These are phyloP conservation scores for Eurosta solidaginis DNA, from an alignment of 1,140 invertebrate genomes.

Conservation along the genomic window DNA sequence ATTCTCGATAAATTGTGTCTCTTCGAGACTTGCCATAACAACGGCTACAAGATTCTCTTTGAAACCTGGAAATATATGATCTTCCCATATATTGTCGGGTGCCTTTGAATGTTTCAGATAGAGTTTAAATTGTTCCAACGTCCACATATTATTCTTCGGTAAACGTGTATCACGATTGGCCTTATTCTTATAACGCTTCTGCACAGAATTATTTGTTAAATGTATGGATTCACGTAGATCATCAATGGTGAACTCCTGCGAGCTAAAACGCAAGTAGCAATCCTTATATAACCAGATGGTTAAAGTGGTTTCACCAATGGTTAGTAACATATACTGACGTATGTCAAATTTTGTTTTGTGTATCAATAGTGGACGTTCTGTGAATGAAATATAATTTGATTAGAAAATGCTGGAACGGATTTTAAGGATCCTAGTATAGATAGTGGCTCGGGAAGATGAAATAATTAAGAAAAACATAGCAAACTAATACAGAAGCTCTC, in stretches of 20 bases:
- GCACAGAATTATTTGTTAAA: constrained; percentile 90
- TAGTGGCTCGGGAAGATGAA: not conserved
- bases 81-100: constrained; percentile 64
- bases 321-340: constrained; percentile 86
- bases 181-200: constrained; percentile 80
- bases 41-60: constrained; percentile 80
- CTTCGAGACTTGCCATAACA: constrained; percentile 76
- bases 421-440: not conserved
- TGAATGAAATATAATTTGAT: not conserved
- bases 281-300: constrained; percentile 89
- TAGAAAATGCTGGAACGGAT: constrained; percentile 41
- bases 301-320: constrained; percentile 75
- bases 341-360: constrained; percentile 93
- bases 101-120: constrained; percentile 65
- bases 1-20: constrained; percentile 76
- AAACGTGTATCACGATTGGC: constrained; percentile 68
- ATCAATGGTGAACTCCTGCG: constrained; percentile 80
- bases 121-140: constrained; percentile 73
- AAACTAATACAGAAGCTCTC: no score
- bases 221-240: constrained; percentile 89
- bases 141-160: constrained; percentile 85
- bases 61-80: constrained; percentile 84
- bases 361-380: constrained; percentile 81
- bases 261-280: constrained; percentile 88
- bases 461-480: no score